Conservation (phyloP, 2,888 invertebrate genomes). For the Synanthedon tipuliformis region DNA sequence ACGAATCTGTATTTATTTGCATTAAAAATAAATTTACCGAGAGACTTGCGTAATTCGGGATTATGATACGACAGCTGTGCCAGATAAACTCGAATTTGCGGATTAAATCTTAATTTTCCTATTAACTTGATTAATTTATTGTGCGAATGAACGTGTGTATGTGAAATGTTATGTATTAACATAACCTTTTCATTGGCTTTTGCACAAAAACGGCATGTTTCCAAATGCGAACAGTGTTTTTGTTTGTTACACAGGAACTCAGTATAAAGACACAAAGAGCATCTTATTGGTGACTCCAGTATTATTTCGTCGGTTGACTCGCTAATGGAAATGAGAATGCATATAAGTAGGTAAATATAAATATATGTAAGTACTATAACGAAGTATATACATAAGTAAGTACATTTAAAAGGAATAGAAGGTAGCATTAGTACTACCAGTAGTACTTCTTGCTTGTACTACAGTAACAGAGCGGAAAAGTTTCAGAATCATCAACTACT, state of each 20-base stretch:
- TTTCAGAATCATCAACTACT: not conserved
- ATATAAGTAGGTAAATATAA: not conserved
- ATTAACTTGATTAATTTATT: constrained; percentile 39
- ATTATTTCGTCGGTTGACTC: too few species aligned
- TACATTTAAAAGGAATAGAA: not conserved
- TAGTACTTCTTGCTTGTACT: too few species aligned
- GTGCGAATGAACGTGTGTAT: not conserved
- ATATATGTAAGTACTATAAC: too few species aligned
- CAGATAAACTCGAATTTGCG: constrained; percentile 50
- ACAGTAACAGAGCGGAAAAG: too few species aligned
- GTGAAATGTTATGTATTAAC: too few species aligned
- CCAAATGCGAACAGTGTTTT: not conserved
- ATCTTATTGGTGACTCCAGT: not conserved
- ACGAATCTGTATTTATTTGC: constrained; percentile 65
- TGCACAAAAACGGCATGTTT: too few species aligned
- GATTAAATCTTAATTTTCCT: constrained; percentile 52
- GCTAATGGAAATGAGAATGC: not conserved
- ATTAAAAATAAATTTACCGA: constrained; percentile 60
- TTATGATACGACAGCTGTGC: constrained; percentile 59
- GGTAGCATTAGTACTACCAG: too few species aligned
- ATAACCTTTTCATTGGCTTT: too few species aligned
- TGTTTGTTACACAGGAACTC: not conserved
- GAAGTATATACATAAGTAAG: too few species aligned
- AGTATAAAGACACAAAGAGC: not conserved
- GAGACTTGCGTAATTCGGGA: constrained; percentile 55